Conservation (phyloP, 1,140 invertebrate species). For the Calliopsis andreniformis region DNA sequence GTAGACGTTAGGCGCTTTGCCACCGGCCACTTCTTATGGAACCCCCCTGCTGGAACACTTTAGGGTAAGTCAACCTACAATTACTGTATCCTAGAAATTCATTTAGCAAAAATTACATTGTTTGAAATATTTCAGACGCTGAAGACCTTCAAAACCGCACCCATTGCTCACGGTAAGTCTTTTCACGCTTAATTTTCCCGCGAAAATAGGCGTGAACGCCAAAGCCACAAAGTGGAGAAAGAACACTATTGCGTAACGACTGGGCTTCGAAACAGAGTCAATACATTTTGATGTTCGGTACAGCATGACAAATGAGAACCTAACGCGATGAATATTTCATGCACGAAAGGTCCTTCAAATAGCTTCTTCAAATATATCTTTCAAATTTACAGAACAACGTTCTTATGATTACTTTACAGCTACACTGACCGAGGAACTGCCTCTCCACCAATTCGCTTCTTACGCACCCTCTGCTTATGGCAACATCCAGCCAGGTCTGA, state of each 20-base stretch:
- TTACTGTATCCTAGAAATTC: background rate
- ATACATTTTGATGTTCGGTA: background rate
- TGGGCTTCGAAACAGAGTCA: background rate
- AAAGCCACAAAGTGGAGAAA: background rate
- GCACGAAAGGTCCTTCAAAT: background rate
- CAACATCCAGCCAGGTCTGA: background rate
- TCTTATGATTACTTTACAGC: background rate
- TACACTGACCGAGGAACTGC: background rate
- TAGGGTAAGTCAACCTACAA: constrained; percentile 21
- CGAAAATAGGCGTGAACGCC: background rate
- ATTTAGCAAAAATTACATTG: background rate
- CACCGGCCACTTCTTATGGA: constrained; percentile 39
- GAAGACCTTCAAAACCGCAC: background rate
- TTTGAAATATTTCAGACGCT: background rate
- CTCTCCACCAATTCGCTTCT: background rate
- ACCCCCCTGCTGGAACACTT: background rate
- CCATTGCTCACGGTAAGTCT: background rate
- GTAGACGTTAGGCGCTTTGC: background rate
- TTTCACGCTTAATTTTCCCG: background rate
- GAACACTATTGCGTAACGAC: background rate
- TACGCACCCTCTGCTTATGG: background rate
- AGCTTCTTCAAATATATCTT: background rate
- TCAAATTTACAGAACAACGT: too few species aligned
- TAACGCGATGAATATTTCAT: constrained; percentile 24
- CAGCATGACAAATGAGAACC: background rate